Percentiles rank a stretch among this genome's conserved stretches.
phyloP scores from a whole-genome alignment of 2,888 invertebrate species.

The Pharmacophagus antenor region DNA sequence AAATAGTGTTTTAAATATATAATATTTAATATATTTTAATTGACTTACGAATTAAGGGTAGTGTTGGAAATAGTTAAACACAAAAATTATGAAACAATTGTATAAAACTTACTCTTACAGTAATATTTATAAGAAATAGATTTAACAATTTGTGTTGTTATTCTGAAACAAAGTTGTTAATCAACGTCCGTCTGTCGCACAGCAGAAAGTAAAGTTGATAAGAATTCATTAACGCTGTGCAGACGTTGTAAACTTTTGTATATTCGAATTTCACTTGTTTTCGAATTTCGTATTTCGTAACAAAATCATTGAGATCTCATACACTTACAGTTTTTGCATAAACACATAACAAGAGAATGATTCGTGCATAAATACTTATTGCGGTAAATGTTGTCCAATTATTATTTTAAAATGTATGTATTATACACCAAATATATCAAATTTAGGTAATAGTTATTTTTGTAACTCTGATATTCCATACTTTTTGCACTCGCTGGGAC shows the following conservation, averaged over 20 bases:
- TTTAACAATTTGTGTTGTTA: conserved; percentile 12
- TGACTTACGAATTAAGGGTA: too few relatives aligned
- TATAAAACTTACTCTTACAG: not conserved
- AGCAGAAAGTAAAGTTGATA: conserved; percentile 1
- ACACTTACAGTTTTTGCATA: not conserved
- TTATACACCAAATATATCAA: too few relatives aligned
- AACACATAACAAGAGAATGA: not conserved
- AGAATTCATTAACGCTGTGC: conserved; percentile 17
- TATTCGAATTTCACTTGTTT: conserved; percentile 9
- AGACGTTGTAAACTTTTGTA: conserved; percentile 13
- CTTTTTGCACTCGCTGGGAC: too few relatives aligned
- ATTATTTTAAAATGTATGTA: too few relatives aligned
- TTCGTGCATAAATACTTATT: too few relatives aligned
- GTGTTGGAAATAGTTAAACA: too few relatives aligned
- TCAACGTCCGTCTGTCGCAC: conserved; percentile 16
- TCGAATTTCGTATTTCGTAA: not conserved
- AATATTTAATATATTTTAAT: too few relatives aligned
- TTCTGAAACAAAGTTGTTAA: conserved; percentile 19
- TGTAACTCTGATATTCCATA: too few relatives aligned
- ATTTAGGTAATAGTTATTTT: too few relatives aligned
- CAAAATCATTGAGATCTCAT: not conserved
- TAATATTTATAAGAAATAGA: conserved; percentile 7
- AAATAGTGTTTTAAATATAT: too few relatives aligned
- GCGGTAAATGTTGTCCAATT: too few relatives aligned
- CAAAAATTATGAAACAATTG: not conserved